Percentiles rank a stretch among this genome's conserved stretches.
Evolutionary conservation across 2,113 vertebrate genomes (phyloP).

Genomic region (Scartelaos histophorus): DNA sequence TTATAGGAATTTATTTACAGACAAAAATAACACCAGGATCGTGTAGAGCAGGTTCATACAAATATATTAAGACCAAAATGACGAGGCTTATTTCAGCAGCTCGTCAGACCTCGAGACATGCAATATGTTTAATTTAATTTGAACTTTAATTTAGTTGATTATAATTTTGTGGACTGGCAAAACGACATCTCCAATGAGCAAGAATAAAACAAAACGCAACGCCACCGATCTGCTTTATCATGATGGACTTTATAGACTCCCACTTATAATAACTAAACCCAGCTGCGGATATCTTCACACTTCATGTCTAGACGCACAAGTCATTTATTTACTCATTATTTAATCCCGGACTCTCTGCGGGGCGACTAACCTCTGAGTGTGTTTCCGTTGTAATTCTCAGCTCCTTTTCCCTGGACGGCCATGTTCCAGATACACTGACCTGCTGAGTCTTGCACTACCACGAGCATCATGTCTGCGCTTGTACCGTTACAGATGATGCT

Average conservation of each 20-base stretch:
- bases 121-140: too few species aligned
- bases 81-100: too few species aligned
- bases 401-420: conserved; percentile 25
- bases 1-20: too few species aligned
- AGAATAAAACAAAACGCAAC: neutral
- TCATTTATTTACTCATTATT: conserved; percentile 8
- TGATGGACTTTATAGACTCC: neutral
- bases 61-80: too few species aligned
- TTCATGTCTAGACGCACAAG: neutral
- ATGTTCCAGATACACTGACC: conserved; percentile 40
- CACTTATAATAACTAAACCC: neutral
- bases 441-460: conserved; percentile 60
- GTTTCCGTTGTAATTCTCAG: conserved; percentile 39
- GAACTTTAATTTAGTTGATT: too few species aligned
- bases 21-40: too few species aligned
- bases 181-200: too few species aligned
- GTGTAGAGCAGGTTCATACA: too few species aligned
- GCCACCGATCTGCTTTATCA: neutral
- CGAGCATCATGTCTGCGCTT: conserved; percentile 31
- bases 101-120: too few species aligned
- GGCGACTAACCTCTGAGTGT: conserved; percentile 39
- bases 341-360: conserved; percentile 4
- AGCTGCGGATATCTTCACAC: neutral
- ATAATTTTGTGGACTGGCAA: too few species aligned
- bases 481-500: conserved; percentile 2